phyloP scores from a whole-genome alignment of 2,797 vertebrate genomes.

The Chelidonichthys spinosus region DNA sequence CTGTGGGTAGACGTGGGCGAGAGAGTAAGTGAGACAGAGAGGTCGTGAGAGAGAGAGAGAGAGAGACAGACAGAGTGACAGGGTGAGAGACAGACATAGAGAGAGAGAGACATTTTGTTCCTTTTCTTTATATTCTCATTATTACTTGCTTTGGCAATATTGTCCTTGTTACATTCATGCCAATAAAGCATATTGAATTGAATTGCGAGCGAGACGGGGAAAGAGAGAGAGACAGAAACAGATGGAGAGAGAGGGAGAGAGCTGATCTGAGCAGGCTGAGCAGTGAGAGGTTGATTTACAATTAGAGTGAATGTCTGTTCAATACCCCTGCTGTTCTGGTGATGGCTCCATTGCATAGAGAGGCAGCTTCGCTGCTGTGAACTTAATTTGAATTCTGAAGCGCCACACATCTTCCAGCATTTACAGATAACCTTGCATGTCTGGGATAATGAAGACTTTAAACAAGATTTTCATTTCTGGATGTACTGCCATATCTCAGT shows the following conservation, averaged over 20 bases:
- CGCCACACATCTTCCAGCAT: constrained; percentile 53
- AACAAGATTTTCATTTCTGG: constrained; percentile 25
- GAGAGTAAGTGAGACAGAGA: constrained; percentile 26
- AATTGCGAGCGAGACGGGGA: background rate
- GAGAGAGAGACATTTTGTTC: constrained; percentile 17
- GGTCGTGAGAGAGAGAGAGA: background rate
- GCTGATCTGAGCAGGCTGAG: constrained; percentile 61
- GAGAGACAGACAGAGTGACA: background rate
- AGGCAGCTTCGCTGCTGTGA: constrained; percentile 64
- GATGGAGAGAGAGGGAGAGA: background rate
- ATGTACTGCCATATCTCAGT: constrained; percentile 6
- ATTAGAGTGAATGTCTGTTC: constrained; percentile 77
- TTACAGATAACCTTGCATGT: constrained; percentile 38
- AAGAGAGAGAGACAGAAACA: background rate
- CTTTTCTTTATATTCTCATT: background rate
- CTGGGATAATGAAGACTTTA: constrained; percentile 39
- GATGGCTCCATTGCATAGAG: constrained; percentile 72
- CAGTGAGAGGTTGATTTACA: constrained; percentile 79
- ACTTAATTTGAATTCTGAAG: constrained; percentile 75
- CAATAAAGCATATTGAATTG: background rate
- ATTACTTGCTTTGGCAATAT: background rate
- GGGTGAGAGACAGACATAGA: constrained; percentile 17
- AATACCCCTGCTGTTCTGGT: constrained; percentile 75
- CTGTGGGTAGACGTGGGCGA: constrained; percentile 70
- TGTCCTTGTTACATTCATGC: background rate